Evolutionary conservation across 2,113 vertebrate species (phyloP).

Genomic region (Strix uralensis): DNA sequence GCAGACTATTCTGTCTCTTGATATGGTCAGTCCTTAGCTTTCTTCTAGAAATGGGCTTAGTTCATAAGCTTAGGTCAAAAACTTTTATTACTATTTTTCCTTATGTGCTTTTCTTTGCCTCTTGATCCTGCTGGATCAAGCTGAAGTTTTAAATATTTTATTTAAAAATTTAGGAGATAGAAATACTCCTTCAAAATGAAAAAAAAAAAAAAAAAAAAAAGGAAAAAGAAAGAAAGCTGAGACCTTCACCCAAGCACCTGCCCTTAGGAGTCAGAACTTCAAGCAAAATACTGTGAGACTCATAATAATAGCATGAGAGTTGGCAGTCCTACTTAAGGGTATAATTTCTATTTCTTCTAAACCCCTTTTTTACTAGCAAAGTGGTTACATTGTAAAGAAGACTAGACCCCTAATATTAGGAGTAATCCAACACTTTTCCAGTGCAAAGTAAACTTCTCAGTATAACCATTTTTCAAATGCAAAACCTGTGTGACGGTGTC

Average conservation of each 20-base stretch:
- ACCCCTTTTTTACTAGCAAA: not conserved
- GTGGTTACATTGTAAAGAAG: not conserved
- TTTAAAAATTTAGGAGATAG: not conserved
- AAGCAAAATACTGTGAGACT: not conserved
- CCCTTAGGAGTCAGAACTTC: not conserved
- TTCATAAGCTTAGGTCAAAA: not conserved
- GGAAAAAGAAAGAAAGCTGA: not conserved
- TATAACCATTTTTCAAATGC: not conserved
- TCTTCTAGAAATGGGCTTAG: not conserved
- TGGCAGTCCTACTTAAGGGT: not conserved
- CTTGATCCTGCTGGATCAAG: not conserved
- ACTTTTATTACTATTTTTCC: not conserved
- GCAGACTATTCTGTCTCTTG: not conserved
- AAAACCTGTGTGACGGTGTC: not conserved
- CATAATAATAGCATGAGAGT: slow-evolving; percentile 5
- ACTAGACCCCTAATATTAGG: not conserved
- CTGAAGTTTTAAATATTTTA: not conserved
- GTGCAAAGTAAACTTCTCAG: not conserved
- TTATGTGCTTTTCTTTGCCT: not conserved
- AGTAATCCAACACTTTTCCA: not conserved
- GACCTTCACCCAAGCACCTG: not conserved
- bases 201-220: not conserved
- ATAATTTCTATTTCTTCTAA: slow-evolving; percentile 37
- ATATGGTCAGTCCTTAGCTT: not conserved
- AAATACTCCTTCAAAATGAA: not conserved